phyloP scores from a whole-genome alignment of 30 jellyfish, hydroid and myxozoan species.

The Haliclystus octoradiatus region DNA sequence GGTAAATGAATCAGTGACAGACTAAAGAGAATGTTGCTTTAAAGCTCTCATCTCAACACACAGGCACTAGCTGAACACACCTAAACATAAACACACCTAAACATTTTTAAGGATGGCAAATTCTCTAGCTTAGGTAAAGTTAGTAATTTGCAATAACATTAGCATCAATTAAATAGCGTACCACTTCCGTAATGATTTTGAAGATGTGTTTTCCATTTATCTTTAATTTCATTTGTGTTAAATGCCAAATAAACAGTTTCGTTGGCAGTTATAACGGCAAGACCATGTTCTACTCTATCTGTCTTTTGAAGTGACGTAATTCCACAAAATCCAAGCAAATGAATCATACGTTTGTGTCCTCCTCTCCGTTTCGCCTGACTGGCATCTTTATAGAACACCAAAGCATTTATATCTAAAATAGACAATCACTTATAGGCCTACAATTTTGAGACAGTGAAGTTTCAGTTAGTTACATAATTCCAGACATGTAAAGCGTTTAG shows the following conservation, averaged over 20 bases:
- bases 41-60: no score
- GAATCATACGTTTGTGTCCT: conserved; percentile 39
- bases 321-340: conserved; percentile 66
- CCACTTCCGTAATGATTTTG: conserved; percentile 59
- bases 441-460: no score
- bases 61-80: not conserved
- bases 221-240: conserved; percentile 15
- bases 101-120: not conserved
- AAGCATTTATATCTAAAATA: not conserved
- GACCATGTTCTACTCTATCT: conserved; percentile 58
- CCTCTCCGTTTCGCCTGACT: conserved; percentile 29
- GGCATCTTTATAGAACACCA: conserved; percentile 56
- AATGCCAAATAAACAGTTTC: conserved; percentile 48
- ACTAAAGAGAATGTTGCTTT: no score
- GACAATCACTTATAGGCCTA: no score
- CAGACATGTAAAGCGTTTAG: no score
- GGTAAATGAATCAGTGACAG: no score
- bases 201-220: conserved; percentile 39
- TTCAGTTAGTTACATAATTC: no score
- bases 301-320: conserved; percentile 12
- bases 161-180: conserved; percentile 8
- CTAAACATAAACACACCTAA: not conserved
- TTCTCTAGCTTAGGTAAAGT: not conserved
- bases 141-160: not conserved
- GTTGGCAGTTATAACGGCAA: conserved; percentile 46